Conservation (phyloP, 2,888 invertebrate species). For the Spodoptera picta region DNA sequence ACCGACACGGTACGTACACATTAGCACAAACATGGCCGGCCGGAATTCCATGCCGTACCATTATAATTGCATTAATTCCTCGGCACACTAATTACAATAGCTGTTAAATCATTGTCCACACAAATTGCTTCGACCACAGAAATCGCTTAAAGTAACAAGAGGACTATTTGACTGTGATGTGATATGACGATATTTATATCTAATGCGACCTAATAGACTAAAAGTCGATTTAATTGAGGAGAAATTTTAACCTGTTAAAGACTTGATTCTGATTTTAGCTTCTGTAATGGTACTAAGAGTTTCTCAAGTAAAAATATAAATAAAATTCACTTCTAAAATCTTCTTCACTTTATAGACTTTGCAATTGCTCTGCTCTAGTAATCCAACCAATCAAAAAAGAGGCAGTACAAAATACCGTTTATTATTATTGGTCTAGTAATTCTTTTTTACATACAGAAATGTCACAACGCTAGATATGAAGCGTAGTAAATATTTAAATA, state of each 20-base stretch:
- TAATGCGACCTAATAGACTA: conserved; percentile 1
- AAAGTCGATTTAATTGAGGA: not conserved
- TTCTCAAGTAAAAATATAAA: no score
- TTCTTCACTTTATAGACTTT: no score
- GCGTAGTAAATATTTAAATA: conserved; percentile 24
- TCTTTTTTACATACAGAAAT: conserved; percentile 8
- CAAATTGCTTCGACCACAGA: conserved; percentile 65
- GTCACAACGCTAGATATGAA: conserved; percentile 20
- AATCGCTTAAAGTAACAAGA: conserved; percentile 58
- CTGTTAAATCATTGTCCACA: conserved; percentile 65
- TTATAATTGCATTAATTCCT: conserved; percentile 65
- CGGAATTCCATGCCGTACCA: conserved; percentile 53
- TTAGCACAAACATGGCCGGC: conserved; percentile 50
- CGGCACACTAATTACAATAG: conserved; percentile 64
- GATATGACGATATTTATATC: conserved; percentile 29
- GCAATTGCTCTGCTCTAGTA: no score
- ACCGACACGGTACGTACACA: conserved; percentile 35
- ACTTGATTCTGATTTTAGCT: no score
- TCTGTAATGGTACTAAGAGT: no score
- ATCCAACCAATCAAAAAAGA: not conserved
- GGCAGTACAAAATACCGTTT: not conserved
- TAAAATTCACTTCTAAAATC: no score
- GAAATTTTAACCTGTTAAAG: no score
- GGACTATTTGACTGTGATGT: conserved; percentile 43
- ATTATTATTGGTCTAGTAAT: not conserved